phyloP scores from a whole-genome alignment of 2,888 invertebrate species.

The Craniophora ligustri region DNA sequence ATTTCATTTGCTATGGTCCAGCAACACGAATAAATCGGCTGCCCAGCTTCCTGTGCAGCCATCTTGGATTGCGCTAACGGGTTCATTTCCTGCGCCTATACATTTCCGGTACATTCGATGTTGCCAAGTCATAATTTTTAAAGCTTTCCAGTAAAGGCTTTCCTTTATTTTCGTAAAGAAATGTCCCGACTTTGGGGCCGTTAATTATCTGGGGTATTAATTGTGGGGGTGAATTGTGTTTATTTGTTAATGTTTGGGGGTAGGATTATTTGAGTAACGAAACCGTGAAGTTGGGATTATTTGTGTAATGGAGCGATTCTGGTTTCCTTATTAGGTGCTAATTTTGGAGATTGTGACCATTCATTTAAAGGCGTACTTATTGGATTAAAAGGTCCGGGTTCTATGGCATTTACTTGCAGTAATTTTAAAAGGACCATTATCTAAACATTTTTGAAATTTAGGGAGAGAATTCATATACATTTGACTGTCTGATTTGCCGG shows the following conservation, averaged over 20 bases:
- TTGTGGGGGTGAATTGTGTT: conserved; percentile 48
- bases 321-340: conserved; percentile 52
- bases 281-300: conserved; percentile 43
- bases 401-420: not conserved
- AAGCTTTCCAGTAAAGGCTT: conserved; percentile 48
- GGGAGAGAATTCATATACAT: no score
- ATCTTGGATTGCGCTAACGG: conserved; percentile 86
- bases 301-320: conserved; percentile 46
- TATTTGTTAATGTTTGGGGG: conserved; percentile 48
- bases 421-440: conserved; percentile 3
- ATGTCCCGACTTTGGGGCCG: conserved; percentile 33
- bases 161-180: conserved; percentile 52
- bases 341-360: conserved; percentile 32
- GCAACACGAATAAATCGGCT: conserved; percentile 76
- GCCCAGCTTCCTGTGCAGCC: conserved; percentile 74
- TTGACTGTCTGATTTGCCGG: no score
- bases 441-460: not conserved
- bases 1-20: conserved; percentile 68
- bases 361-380: conserved; percentile 35
- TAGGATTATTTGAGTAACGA: conserved; percentile 43
- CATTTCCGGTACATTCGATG: conserved; percentile 82
- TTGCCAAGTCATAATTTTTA: conserved; percentile 83
- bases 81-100: conserved; percentile 88
- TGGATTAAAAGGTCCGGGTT: conserved; percentile 32
- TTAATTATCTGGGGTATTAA: conserved; percentile 52